phyloP scores from a whole-genome alignment of 2,797 vertebrate genomes.

The Carcharodon carcharias region DNA sequence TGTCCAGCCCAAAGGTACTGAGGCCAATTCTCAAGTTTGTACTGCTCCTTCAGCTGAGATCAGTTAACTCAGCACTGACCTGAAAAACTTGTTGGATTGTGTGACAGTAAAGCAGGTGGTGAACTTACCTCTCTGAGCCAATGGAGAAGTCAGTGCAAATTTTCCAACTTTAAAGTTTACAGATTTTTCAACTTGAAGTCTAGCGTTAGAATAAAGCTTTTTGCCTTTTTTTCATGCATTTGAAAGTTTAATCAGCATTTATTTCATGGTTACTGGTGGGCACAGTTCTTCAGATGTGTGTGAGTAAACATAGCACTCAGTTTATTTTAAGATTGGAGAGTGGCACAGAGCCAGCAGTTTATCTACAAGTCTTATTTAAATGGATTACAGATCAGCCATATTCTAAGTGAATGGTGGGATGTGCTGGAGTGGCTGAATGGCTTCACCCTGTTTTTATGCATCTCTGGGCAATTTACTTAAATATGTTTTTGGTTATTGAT shows the following conservation, averaged over 20 bases:
- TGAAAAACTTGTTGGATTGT: not conserved
- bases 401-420: not conserved
- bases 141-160: not conserved
- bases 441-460: not conserved
- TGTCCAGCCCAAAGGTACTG: not conserved
- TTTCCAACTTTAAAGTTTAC: not conserved
- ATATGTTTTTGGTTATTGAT: not conserved
- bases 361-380: not conserved
- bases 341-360: not conserved
- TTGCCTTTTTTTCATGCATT: not conserved
- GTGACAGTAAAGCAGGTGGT: not conserved
- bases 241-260: not conserved
- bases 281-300: not conserved
- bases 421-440: not conserved
- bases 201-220: not conserved
- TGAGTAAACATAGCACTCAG: not conserved
- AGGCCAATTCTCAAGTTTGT: not conserved
- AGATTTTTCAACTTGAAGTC: not conserved
- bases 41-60: not conserved
- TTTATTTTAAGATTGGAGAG: not conserved
- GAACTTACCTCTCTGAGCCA: not conserved
- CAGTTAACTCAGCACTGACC: not conserved
- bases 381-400: not conserved
- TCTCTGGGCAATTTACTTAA: not conserved
- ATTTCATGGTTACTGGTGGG: not conserved